phyloP scores from a whole-genome alignment of 2,888 invertebrate genomes.

The Drosophila kambysellisi region DNA sequence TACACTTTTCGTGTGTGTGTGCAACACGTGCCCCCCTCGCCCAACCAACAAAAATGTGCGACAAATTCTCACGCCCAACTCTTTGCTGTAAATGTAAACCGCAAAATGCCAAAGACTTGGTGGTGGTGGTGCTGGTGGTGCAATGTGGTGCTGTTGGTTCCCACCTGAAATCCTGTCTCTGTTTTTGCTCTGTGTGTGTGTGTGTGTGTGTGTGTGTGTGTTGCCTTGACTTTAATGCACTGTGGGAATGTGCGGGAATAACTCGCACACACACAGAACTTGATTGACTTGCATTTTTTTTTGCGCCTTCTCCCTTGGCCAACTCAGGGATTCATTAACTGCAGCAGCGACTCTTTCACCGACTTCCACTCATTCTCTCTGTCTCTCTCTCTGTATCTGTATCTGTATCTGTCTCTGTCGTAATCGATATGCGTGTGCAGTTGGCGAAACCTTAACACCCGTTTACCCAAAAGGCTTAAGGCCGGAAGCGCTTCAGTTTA shows the following conservation, averaged over 20 bases:
- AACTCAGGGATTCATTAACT: conserved; percentile 65
- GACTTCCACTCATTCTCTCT: conserved; percentile 19
- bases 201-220: conserved; percentile 2
- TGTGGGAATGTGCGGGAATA: conserved; percentile 67
- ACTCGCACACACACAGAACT: conserved; percentile 49
- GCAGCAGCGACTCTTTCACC: conserved; percentile 45
- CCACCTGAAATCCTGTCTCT: conserved; percentile 55
- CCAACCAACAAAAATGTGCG: conserved; percentile 10
- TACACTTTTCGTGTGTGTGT: conserved; percentile 19
- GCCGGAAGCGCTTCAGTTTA: conserved; percentile 67
- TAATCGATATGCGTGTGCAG: conserved; percentile 76
- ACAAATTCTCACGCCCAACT: conserved; percentile 63
- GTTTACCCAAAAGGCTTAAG: conserved; percentile 40
- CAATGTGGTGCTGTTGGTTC: conserved; percentile 26
- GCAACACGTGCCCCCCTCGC: conserved; percentile 52
- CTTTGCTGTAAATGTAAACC: conserved; percentile 50
- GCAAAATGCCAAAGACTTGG: conserved; percentile 62
- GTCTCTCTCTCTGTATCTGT: neutral
- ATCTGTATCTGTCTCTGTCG: conserved; percentile 21
- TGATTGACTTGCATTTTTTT: conserved; percentile 71
- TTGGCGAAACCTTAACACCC: conserved; percentile 55
- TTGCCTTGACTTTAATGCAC: conserved; percentile 62
- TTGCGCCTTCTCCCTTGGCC: conserved; percentile 19
- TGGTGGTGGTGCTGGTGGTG: conserved; percentile 9
- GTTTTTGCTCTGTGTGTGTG: conserved; percentile 20